Percentiles rank a stretch among this genome's conserved stretches.
Evolutionary conservation across 2,113 vertebrate species (phyloP).

Genomic region (Nanorana parkeri): DNA sequence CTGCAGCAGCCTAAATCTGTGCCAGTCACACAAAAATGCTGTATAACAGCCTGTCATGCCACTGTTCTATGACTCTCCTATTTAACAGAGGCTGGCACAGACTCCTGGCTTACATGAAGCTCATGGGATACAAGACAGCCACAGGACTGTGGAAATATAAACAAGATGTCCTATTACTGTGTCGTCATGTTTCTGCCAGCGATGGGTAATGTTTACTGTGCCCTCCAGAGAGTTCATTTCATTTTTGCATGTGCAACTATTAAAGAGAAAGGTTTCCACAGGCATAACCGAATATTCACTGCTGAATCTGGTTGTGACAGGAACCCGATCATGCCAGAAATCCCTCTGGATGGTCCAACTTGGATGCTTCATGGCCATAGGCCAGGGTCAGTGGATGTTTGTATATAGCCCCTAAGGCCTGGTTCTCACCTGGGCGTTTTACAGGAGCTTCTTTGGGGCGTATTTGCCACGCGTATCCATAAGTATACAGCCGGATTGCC

Average conservation of each 20-base stretch:
- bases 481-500: too few species aligned
- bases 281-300: too few species aligned
- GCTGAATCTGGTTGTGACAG: too few species aligned
- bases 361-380: too few species aligned
- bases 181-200: not conserved
- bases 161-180: not conserved
- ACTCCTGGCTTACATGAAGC: not conserved
- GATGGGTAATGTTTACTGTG: not conserved
- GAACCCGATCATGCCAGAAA: too few species aligned
- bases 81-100: not conserved
- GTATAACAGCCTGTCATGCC: constrained; percentile 13
- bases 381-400: too few species aligned
- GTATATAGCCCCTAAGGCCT: too few species aligned
- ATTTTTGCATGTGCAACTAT: not conserved
- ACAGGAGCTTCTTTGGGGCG: too few species aligned
- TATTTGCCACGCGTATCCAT: too few species aligned
- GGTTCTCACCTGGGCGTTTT: too few species aligned
- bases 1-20: not conserved
- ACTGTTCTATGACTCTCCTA: constrained; percentile 17
- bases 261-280: too few species aligned
- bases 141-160: constrained; percentile 34
- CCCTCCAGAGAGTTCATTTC: not conserved
- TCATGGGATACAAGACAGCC: not conserved
- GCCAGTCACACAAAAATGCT: not conserved
- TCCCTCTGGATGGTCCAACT: too few species aligned